Conservation (phyloP, 2,113 vertebrate species). For the Heptranchias perlo region DNA sequence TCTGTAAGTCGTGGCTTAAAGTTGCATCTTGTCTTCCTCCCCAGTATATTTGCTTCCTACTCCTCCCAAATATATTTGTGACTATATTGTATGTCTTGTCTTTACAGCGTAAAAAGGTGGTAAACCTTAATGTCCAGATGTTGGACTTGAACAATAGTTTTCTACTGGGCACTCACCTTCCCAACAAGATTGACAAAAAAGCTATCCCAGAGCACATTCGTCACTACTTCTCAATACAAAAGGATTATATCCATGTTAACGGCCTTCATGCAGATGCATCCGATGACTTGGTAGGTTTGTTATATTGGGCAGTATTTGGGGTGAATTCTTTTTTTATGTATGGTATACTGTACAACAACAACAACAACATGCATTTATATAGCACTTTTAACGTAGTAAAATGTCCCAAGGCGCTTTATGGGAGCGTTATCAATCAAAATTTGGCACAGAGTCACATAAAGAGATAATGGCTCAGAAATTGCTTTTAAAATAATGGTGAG, state of each 20-base stretch:
- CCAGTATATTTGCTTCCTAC: neutral
- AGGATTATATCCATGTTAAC: conserved; percentile 68
- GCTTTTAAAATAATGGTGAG: too few relatives aligned
- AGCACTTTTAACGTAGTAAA: too few relatives aligned
- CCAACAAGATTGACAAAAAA: conserved; percentile 75
- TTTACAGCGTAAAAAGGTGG: conserved; percentile 75
- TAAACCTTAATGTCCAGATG: conserved; percentile 79
- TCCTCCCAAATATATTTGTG: neutral
- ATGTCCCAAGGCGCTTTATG: too few relatives aligned
- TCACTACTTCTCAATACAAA: conserved; percentile 67
- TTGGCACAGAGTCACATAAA: too few relatives aligned
- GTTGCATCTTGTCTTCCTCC: neutral
- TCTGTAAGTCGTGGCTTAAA: neutral
- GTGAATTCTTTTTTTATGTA: neutral
- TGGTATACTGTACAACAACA: too few relatives aligned
- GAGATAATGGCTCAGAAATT: too few relatives aligned
- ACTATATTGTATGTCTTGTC: neutral
- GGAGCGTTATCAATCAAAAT: too few relatives aligned
- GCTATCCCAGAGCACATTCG: conserved; percentile 74
- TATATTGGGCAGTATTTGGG: neutral
- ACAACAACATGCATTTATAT: too few relatives aligned
- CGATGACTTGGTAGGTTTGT: conserved; percentile 72
- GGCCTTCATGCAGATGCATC: conserved; percentile 79
- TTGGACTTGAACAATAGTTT: conserved; percentile 84
- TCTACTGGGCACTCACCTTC: conserved; percentile 72